Conservation (phyloP, 2,113 vertebrate genomes). For the Taurulus bubalis region DNA sequence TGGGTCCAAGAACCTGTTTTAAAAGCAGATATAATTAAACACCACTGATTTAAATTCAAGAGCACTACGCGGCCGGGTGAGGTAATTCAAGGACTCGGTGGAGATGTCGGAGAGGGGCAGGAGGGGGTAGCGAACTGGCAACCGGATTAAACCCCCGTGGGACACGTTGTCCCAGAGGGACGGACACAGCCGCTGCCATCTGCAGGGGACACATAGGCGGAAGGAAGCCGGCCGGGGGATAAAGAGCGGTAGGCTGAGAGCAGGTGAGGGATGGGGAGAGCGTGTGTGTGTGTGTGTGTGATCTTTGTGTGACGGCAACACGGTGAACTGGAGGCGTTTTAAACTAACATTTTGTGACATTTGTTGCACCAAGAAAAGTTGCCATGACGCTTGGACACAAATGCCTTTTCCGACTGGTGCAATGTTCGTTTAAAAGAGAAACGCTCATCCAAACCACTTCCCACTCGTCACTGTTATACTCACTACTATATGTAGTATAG, state of each 20-base stretch:
- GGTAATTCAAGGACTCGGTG: slow-evolving; percentile 57
- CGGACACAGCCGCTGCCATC: slow-evolving; percentile 54
- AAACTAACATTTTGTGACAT: background rate
- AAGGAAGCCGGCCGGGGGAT: slow-evolving; percentile 38
- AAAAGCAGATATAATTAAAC: slow-evolving; percentile 61
- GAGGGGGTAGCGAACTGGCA: slow-evolving; percentile 66
- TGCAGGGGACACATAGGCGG: slow-evolving; percentile 44
- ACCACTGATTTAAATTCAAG: slow-evolving; percentile 60
- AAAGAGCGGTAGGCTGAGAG: slow-evolving; percentile 5
- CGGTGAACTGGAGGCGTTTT: background rate
- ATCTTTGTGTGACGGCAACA: background rate
- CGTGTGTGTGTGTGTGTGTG: background rate
- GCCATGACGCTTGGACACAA: background rate
- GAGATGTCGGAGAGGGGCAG: slow-evolving; percentile 43
- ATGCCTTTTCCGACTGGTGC: too few relatives aligned
- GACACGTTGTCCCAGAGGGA: slow-evolving; percentile 55
- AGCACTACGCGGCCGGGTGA: slow-evolving; percentile 27
- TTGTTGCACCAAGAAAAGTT: background rate
- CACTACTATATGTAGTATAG: too few relatives aligned
- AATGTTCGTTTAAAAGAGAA: background rate
- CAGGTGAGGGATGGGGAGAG: background rate
- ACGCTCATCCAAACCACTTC: background rate
- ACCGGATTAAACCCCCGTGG: slow-evolving; percentile 56
- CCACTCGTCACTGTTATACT: too few relatives aligned
- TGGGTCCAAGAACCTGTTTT: slow-evolving; percentile 39